A percentile compares a stretch with the other conserved stretches of the same genome.
Conservation (phyloP, 2,113 vertebrate species). For the Erythrolamprus reginae region DNA sequence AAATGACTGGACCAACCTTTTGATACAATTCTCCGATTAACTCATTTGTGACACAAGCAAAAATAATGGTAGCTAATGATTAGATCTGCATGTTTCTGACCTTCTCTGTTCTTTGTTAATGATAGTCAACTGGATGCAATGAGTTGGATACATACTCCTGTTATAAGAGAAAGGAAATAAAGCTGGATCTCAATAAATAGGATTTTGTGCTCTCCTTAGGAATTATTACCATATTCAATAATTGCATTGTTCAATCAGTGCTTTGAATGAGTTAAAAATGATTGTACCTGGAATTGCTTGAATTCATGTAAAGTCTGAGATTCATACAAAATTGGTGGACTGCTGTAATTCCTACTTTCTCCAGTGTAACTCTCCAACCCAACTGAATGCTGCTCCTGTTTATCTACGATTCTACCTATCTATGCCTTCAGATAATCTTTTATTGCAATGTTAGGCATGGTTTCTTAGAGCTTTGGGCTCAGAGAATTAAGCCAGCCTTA, state of each 20-base stretch:
- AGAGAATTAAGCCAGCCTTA: background rate
- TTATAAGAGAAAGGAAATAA: background rate
- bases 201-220: background rate
- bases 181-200: background rate
- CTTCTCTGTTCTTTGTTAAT: background rate
- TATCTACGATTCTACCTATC: background rate
- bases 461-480: background rate
- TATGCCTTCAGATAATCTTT: background rate
- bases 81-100: background rate
- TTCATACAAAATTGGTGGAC: background rate
- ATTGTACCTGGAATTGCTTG: background rate
- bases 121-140: background rate
- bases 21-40: background rate
- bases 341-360: background rate
- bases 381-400: background rate
- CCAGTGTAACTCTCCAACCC: background rate
- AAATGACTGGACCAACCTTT: conserved; percentile 9
- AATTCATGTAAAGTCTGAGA: background rate
- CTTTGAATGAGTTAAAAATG: background rate
- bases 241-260: background rate
- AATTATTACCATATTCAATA: background rate
- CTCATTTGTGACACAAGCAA: background rate
- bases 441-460: background rate
- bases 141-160: background rate
- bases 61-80: background rate